Evolutionary conservation across 2,888 invertebrate genomes (phyloP).

Genomic region (Xanthia icteritia): DNA sequence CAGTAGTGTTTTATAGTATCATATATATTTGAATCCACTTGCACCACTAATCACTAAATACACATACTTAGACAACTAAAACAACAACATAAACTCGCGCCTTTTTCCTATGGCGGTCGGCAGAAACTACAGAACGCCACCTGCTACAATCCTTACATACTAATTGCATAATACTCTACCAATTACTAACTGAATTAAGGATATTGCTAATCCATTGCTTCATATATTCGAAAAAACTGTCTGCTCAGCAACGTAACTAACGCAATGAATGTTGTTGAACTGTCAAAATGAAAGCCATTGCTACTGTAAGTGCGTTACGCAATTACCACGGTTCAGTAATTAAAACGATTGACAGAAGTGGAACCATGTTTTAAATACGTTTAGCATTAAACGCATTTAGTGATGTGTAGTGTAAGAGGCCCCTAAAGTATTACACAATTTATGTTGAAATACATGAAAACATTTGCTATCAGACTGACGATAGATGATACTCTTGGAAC

Average conservation of each 20-base stretch:
- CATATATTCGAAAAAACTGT: no score
- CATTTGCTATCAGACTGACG: neutral
- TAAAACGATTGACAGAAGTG: neutral
- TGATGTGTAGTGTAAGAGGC: no score
- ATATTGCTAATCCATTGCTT: no score
- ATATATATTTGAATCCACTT: no score
- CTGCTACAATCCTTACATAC: neutral
- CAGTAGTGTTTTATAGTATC: neutral
- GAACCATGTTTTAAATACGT: neutral
- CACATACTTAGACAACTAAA: neutral
- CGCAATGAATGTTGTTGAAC: no score
- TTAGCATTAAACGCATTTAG: neutral
- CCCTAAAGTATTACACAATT: neutral
- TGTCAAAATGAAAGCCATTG: no score
- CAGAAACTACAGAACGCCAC: neutral
- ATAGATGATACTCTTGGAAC: neutral
- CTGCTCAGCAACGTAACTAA: no score
- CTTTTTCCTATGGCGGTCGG: no score
- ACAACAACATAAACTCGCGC: neutral
- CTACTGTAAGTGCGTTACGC: no score
- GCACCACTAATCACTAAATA: neutral
- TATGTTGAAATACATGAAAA: constrained; percentile 5
- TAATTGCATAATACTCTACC: no score
- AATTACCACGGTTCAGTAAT: neutral
- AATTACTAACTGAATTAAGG: no score